Percentiles rank a stretch among this genome's conserved stretches.
Conservation (phyloP, 2,113 vertebrate species). For the Thinocorus orbignyianus region DNA sequence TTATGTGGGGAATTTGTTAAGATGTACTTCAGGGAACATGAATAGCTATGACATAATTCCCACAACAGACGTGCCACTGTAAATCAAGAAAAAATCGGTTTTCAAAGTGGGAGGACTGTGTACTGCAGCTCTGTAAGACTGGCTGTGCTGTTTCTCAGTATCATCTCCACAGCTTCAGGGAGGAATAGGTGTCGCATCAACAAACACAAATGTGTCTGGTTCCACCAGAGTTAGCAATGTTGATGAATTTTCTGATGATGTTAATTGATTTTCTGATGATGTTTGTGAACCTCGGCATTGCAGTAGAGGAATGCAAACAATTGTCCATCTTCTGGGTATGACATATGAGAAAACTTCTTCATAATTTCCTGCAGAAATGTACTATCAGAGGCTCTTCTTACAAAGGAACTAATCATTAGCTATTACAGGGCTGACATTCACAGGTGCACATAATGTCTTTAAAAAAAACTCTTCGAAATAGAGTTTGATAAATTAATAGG, state of each 20-base stretch:
- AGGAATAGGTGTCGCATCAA: background rate
- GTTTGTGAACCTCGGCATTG: background rate
- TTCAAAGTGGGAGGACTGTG: background rate
- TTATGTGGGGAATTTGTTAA: conserved; percentile 28
- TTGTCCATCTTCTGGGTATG: background rate
- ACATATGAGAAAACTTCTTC: background rate
- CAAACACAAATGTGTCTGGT: background rate
- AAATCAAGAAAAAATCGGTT: background rate
- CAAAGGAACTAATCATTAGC: background rate
- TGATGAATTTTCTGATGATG: background rate
- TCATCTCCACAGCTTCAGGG: background rate
- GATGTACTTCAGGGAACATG: background rate
- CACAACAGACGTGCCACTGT: fast-evolving
- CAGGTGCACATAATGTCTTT: background rate
- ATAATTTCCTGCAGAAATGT: background rate
- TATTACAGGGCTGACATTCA: background rate
- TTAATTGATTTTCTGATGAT: background rate
- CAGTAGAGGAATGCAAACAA: background rate
- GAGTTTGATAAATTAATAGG: background rate
- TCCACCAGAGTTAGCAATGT: background rate
- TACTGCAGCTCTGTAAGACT: background rate
- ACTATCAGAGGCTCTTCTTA: background rate
- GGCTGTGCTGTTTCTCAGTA: background rate
- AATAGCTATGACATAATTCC: conserved; percentile 28
- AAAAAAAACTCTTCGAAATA: background rate